Evolutionary conservation across 2,797 vertebrate genomes (phyloP).

Genomic region (Simalia tracyae): DNA sequence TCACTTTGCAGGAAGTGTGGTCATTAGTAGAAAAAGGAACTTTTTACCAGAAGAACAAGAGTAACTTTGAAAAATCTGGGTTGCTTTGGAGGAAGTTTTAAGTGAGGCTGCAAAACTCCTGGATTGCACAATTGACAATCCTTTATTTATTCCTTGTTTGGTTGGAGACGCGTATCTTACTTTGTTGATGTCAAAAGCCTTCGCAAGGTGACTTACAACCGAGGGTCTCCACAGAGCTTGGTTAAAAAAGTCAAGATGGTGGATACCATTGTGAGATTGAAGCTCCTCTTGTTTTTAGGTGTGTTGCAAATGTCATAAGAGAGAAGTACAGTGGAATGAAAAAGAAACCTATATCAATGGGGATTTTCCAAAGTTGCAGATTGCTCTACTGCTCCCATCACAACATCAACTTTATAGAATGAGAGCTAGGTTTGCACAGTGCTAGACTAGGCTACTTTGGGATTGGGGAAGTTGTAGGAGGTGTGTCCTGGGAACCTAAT

Average conservation of each 20-base stretch:
- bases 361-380: not conserved
- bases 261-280: not conserved
- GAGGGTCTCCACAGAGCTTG: not conserved
- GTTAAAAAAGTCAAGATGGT: not conserved
- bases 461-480: not conserved
- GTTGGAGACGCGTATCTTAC: not conserved
- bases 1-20: not conserved
- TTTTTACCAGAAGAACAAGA: not conserved
- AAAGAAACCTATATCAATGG: not conserved
- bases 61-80: not conserved
- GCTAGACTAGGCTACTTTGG: not conserved
- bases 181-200: not conserved
- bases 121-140: not conserved
- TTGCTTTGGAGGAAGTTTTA: not conserved
- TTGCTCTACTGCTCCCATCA: not conserved
- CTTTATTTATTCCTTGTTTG: not conserved
- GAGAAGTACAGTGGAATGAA: not conserved
- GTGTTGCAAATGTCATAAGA: not conserved
- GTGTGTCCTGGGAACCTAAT: not conserved
- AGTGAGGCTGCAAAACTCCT: not conserved
- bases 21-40: constrained; percentile 8
- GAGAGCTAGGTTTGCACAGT: not conserved
- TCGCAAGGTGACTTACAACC: not conserved
- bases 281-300: not conserved
- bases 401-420: not conserved